Base-by-base conservation (phyloP, 1,140 invertebrate species). In the Hydropsyche tenuis region DNA sequence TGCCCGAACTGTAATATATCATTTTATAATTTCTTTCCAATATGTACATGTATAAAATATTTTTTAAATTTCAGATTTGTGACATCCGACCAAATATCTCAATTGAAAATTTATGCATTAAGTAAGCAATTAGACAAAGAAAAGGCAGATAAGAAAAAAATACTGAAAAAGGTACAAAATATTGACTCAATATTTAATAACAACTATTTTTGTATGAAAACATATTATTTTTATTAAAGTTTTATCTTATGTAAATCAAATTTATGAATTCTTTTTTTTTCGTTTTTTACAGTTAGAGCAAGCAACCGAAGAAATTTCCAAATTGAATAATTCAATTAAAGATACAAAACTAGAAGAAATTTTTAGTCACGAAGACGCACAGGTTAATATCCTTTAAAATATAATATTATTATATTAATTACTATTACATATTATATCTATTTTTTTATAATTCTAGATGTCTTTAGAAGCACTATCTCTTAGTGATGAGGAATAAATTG, bases 61-160 rank as follows among this genome's bases (percentile, higher is more conserved):
- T 25, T n/a, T 68, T 48, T 37, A 23, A 46, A 1, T 70, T 70
- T 56, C 68, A 70, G 68, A 14, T 46, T 46, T 56, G 30, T 56
- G 14, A 70, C 12, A 22, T 7, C 48, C 12, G 68, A 70, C 7
- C 68, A 70, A 56, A 56, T 70, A 20, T 37, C 22, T 1, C 68
- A 70, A 53, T 18, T 70, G 22, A 53, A 70, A 42, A 30, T 70
- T 5, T 70, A 56, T 56, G 14, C 27, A 1, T 20, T 70, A 23
- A 56, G 5, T 0, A 70, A 70, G 37, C 46, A 70, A 18, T 16
- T 70, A n/a, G 68, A 70, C 6, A 70, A 56, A 43, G 68, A 70
- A 45, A 53, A 46, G 30, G 23, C 22, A 23, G 68, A 53, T 16
- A 70, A 70, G 16, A 51, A 70, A 56, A 27, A 46, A 20, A 14